Conservation (phyloP, 2,113 vertebrate species). For the Apodemus sylvaticus region DNA sequence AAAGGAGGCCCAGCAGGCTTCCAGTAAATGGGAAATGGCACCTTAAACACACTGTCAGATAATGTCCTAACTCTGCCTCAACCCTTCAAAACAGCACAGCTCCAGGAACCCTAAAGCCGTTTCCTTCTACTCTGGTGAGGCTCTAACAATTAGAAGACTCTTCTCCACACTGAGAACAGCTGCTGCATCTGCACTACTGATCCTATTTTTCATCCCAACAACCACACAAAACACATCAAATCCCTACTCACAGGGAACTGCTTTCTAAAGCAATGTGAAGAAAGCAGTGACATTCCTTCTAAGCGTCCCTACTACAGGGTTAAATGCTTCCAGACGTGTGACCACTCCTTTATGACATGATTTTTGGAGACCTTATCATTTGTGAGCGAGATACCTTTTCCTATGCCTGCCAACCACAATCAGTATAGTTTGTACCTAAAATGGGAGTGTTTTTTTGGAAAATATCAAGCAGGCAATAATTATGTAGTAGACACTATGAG, state of each 20-base stretch:
- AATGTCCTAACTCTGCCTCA: neutral
- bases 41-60: neutral
- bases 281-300: neutral
- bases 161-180: neutral
- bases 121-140: neutral
- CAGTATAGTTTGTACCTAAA: neutral
- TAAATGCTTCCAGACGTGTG: neutral
- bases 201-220: neutral
- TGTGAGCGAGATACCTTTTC: neutral
- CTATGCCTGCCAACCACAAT: neutral
- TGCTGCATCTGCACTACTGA: neutral
- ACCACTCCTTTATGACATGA: neutral
- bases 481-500: neutral
- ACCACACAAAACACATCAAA: neutral
- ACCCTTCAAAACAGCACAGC: neutral
- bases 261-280: conserved; percentile 4
- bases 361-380: neutral
- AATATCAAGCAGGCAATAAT: neutral
- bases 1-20: neutral
- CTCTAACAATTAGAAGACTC: neutral
- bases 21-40: neutral
- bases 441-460: no score
- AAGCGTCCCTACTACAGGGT: neutral
- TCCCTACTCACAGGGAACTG: neutral
- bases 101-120: neutral